Base-by-base conservation (phyloP, 2,113 vertebrate genomes). In the Coturnix japonica region DNA sequence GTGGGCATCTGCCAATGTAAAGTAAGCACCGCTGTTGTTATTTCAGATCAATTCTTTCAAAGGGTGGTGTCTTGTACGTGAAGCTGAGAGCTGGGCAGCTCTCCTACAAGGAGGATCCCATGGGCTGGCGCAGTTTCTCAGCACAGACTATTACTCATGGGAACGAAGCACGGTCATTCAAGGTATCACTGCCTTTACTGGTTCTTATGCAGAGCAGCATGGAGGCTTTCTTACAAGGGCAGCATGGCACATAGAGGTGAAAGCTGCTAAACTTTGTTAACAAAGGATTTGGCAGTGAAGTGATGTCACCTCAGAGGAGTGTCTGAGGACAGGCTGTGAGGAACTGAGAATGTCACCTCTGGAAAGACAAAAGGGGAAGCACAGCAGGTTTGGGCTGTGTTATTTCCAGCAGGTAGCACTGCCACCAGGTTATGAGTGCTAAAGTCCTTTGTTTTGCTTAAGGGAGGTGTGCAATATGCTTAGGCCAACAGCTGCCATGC, bases 51-150 rank as follows among this genome's bases (percentile, higher is more conserved):
- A 99, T 99, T 89, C 98, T 99, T 14, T 98, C 97, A 33, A 98
- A 98, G 96, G 99, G 99, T 13, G 99, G 99, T 0, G 96, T 99
- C 65, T 95, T 99, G 77, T 99, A 99, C 11, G 99, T 99, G 33
- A 99, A 99, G 88, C 97, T 99, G 16, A 96, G 99, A 28, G 99
- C 99, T 0, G 99, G 99, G 39, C 99, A 99, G 97, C 98, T 99
- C 33, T 99, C 99, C 8, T 99, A 99, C 95, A 99, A 99, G 93
- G 99, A 99, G 15, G 99, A 99, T 85, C 99, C 99, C 1, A 99
- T 98, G 95, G 99, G 99, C 30, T 99, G 99, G 99, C 99, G 98
- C 95, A 99, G 99, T 91, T 96, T 99, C 33, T 89, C 99, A 79
- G 98, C 99, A 13, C 98, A 99, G 75, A 98, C 97, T 1, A 98